Base-by-base conservation (phyloP, 2,113 vertebrate species). In the Pomatostomus ruficeps region DNA sequence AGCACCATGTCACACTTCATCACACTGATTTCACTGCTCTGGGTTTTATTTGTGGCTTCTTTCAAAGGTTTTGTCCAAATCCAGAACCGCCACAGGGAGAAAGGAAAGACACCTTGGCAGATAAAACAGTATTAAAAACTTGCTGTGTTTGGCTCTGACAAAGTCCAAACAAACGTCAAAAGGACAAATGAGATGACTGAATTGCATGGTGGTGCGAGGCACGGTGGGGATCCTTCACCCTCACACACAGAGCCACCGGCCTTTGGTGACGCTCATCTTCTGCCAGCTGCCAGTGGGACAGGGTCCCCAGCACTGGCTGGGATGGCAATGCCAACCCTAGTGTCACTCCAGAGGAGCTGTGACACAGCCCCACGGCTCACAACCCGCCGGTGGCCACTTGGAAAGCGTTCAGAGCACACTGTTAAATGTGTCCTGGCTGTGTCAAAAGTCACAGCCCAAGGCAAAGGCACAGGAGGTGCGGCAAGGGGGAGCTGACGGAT, bases 381-480 rank as follows among this genome's bases (percentile, higher is more conserved):
- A 46, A 10, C 73, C 40, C 4, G 19, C 38, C 7, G 38, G 72
- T 79, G 16, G 31, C 29, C 33, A 5, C 66, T n/a, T 49, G 54
- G 38, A 7, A 87, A 76, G 71, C 31, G 19, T 95, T 72, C 46
- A 16, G 95, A 97, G 79, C 62, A 51, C 91, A 84, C 76, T 71
- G 97, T 77, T 94, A 98, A 98, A 98, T 97, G 79, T 94, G 89
- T 88, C 88, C 91, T 84, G 80, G 36, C 55, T 5, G 67, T 98
- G 98, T 97, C 94, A 98, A 97, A 98, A 98, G 91, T 97, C 93
- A 93, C 97, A 98, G 95, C 61, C 68, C 61, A 51, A 75, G 79
- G 97, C 84, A 95, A 98, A 97, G 83, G 82, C 12, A 0, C 11
- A 10, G 58, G 55, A 33, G 31, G 29, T 5, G 42, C 1, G 1